phyloP scores from a whole-genome alignment of 1,140 invertebrate genomes.

The Zaprionus davidi region DNA sequence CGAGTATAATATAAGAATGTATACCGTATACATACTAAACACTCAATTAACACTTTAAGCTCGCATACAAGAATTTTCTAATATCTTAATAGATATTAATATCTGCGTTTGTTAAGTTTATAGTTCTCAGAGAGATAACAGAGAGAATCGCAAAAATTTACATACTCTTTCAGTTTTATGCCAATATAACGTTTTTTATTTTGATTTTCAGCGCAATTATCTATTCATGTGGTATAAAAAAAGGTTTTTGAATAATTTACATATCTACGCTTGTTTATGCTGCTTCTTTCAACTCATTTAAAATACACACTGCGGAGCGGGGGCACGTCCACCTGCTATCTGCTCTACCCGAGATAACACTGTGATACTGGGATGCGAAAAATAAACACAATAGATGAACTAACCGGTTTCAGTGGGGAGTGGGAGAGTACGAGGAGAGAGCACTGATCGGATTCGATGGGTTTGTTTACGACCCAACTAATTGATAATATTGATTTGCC shows the following conservation, averaged over 20 bases:
- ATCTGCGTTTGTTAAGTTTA: too few species aligned
- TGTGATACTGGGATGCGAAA: background rate
- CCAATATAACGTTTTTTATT: background rate
- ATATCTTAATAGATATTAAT: too few species aligned
- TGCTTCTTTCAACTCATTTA: too few species aligned
- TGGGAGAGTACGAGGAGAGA: background rate
- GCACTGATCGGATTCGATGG: background rate
- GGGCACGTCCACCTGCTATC: too few species aligned
- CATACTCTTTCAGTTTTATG: background rate
- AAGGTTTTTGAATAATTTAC: background rate
- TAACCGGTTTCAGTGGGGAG: slow-evolving; percentile 27
- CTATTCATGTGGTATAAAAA: background rate
- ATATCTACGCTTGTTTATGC: too few species aligned
- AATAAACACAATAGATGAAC: background rate
- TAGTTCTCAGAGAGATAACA: too few species aligned
- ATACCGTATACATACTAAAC: too few species aligned
- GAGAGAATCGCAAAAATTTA: background rate
- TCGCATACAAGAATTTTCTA: too few species aligned
- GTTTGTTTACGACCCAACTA: slow-evolving; percentile 32
- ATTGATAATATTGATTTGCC: slow-evolving; percentile 43
- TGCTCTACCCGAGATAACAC: background rate
- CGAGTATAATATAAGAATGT: too few species aligned
- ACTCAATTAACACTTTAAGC: too few species aligned
- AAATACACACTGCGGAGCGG: too few species aligned
- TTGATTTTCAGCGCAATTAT: background rate